Conservation (phyloP, 2,888 invertebrate species). For the Watsonalla cultraria region DNA sequence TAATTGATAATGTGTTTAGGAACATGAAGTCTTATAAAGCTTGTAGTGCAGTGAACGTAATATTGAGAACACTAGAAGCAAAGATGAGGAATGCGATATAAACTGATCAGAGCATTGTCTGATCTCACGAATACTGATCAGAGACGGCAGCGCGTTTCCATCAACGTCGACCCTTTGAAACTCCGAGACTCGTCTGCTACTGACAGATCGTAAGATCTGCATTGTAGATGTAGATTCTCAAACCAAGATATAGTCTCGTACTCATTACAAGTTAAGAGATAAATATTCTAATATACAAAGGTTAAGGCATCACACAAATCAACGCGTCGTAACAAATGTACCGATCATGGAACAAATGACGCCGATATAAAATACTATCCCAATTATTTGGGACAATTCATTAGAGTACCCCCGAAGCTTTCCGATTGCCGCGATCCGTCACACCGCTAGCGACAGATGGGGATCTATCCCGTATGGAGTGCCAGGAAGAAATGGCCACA, state of each 20-base stretch:
- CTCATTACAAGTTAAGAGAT: slow-evolving; percentile 34
- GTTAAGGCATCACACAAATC: slow-evolving; percentile 72
- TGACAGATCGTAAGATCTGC: slow-evolving; percentile 30
- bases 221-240: slow-evolving; percentile 16
- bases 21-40: not conserved
- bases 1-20: too few relatives aligned
- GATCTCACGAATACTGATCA: slow-evolving; percentile 39
- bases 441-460: slow-evolving; percentile 65
- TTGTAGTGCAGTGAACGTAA: slow-evolving; percentile 18
- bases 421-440: slow-evolving; percentile 70
- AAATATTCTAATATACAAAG: slow-evolving; percentile 49
- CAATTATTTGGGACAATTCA: slow-evolving; percentile 79
- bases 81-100: slow-evolving; percentile 54
- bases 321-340: slow-evolving; percentile 66
- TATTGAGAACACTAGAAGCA: slow-evolving; percentile 34
- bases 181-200: slow-evolving; percentile 21
- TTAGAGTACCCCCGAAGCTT: slow-evolving; percentile 67
- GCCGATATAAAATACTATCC: slow-evolving; percentile 75
- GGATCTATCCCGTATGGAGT: slow-evolving; percentile 70
- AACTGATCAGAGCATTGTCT: slow-evolving; percentile 47
- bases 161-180: slow-evolving; percentile 27
- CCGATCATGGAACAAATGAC: slow-evolving; percentile 72
- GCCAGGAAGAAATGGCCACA: slow-evolving; percentile 72
- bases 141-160: slow-evolving; percentile 24
- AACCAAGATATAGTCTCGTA: slow-evolving; percentile 10